phyloP scores from a whole-genome alignment of 2,888 invertebrate genomes.

The Thyatira batis region DNA sequence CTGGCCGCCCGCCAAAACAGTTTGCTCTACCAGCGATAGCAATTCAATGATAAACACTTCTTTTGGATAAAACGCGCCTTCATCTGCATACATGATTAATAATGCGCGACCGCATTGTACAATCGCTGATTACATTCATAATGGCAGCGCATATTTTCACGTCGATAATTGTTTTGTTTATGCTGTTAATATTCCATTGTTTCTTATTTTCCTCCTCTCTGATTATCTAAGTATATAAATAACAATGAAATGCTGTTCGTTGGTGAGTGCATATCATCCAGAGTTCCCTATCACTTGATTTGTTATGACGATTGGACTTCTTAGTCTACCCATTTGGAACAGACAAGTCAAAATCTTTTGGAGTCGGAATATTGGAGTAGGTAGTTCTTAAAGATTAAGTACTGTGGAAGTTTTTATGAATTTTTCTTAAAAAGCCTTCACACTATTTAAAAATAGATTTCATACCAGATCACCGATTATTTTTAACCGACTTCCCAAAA shows the following conservation, averaged over 20 bases:
- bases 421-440: no score
- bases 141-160: neutral
- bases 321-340: no score
- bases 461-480: no score
- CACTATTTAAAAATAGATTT: no score
- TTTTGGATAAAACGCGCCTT: neutral
- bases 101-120: neutral
- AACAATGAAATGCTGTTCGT: no score
- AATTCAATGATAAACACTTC: slow-evolving; percentile 51
- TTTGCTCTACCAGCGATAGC: slow-evolving; percentile 46
- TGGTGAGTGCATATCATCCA: neutral
- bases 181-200: neutral
- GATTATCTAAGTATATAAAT: neutral
- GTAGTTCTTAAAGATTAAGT: no score
- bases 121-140: neutral
- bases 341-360: no score
- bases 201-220: neutral
- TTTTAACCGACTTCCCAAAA: no score
- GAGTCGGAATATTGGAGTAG: no score
- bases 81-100: neutral
- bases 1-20: slow-evolving; percentile 57
- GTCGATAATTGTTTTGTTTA: slow-evolving; percentile 4
- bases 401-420: no score
- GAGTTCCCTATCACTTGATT: no score
- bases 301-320: no score